phyloP scores from a whole-genome alignment of 35 echinoderm and acorn worm species.

The Lytechinus pictus region DNA sequence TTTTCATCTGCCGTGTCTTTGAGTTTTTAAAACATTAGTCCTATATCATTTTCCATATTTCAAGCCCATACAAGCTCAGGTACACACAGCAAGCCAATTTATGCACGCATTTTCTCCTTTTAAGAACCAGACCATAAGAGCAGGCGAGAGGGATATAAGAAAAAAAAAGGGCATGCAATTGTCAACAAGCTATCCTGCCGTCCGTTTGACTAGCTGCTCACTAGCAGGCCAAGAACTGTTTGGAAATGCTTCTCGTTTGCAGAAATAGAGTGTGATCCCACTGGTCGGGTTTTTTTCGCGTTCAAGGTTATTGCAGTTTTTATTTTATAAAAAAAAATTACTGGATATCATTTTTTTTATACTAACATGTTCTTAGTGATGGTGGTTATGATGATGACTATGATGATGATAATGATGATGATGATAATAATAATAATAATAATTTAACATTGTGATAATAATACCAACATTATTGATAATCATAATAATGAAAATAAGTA shows the following conservation, averaged over 20 bases:
- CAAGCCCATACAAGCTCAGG: background rate
- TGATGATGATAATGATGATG: too few relatives aligned
- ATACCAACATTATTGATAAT: too few relatives aligned
- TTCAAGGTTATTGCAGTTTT: background rate
- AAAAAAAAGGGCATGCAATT: background rate
- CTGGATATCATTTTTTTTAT: too few relatives aligned
- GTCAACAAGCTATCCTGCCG: background rate
- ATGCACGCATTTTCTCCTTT: background rate
- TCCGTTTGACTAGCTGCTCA: conserved; percentile 1
- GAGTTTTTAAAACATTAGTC: too few relatives aligned
- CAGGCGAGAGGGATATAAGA: background rate
- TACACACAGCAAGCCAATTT: background rate
- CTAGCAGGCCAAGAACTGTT: background rate
- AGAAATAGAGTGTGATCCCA: background rate
- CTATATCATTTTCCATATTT: too few relatives aligned
- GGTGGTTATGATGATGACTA: too few relatives aligned
- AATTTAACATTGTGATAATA: too few relatives aligned
- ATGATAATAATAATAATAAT: too few relatives aligned
- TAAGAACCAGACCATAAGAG: background rate
- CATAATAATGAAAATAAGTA: too few relatives aligned
- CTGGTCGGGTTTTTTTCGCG: background rate
- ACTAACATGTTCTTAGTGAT: too few relatives aligned
- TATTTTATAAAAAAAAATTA: too few relatives aligned
- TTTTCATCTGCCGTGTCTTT: too few relatives aligned
- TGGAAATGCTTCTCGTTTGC: background rate